Evolutionary conservation across 2,797 vertebrate species (phyloP), one percentile per base, ranked within the genome.

Genomic region (Geotria australis): DNA sequence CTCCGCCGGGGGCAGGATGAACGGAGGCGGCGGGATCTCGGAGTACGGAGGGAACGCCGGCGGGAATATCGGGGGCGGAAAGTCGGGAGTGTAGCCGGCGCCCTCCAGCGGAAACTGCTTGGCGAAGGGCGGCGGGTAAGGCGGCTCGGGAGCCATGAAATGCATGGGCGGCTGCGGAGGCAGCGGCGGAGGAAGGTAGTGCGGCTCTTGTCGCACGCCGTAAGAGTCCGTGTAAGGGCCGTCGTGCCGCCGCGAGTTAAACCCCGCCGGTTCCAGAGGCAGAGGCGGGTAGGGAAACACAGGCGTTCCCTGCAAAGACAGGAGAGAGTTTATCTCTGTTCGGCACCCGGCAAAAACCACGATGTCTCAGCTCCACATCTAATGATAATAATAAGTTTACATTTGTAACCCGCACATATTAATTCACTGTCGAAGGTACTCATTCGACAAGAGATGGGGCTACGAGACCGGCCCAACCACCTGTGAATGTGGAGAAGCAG

Each of bases 131-230:
- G 10, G 51, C 24, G 51, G 51, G 7, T n/a, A 8, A 55, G 51
- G 24, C 6, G 10, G 51, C 8, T n/a, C 8, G 51, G 8, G 51
- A 24, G 51, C 8, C n/a, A 10, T 8, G 10, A 7, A 55, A 10
- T 8, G 51, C n/a, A 24, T n/a, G 51, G 10, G 51, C n/a, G 51
- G 24, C n/a, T 10, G 51, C n/a, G n/a, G 10, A 51, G 10, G 51
- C 55, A 51, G 24, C 53, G 9, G 71, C 63, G 8, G 70, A 67
- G 7, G 73, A n/a, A 72, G 67, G 0, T 73, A 73, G 11, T 38
- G 24, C 24, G 24, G 24, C 24, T 38, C 24, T 38, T 38, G 24
- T 38, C 24, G 38, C 4, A 38, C 24, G 24, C 24, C n/a, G 9
- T 55, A 55, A 7, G 51, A n/a, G 51, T 55, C 51, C n/a, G 24